Evolutionary conservation across 2,888 invertebrate genomes (phyloP).

Genomic region (Parelbella ahira): DNA sequence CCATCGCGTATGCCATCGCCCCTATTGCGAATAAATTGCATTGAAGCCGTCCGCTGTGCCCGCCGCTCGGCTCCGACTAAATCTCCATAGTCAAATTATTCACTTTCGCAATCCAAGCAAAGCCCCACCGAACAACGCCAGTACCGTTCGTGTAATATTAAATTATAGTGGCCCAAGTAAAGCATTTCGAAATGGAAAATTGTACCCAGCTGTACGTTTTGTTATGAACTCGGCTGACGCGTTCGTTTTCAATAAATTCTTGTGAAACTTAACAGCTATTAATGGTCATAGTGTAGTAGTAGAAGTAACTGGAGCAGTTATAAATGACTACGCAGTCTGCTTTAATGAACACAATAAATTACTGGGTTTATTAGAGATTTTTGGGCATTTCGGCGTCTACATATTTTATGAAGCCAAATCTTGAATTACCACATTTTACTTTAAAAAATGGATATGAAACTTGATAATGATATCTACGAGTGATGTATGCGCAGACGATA

Average conservation of each 20-base stretch:
- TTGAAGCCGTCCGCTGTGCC: conserved; percentile 44
- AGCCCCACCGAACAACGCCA: conserved; percentile 55
- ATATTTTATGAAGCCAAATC: too few relatives aligned
- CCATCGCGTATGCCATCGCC: conserved; percentile 19
- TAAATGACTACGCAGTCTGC: conserved; percentile 1
- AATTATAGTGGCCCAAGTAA: conserved; percentile 73
- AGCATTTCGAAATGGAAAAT: conserved; percentile 74
- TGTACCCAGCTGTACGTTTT: conserved; percentile 52
- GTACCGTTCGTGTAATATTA: conserved; percentile 70
- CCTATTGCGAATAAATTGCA: conserved; percentile 60
- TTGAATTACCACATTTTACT: too few relatives aligned
- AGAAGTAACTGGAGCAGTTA: conserved; percentile 18
- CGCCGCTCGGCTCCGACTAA: conserved; percentile 42
- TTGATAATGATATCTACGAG: too few relatives aligned
- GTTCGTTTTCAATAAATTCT: conserved; percentile 43
- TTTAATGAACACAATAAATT: not conserved
- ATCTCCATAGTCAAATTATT: conserved; percentile 76
- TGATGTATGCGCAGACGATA: conserved; percentile 25
- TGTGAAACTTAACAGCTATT: conserved; percentile 26
- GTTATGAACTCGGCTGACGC: conserved; percentile 43
- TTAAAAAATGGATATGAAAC: too few relatives aligned
- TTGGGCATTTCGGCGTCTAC: too few relatives aligned
- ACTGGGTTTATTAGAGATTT: too few relatives aligned
- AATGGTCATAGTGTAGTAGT: conserved; percentile 27
- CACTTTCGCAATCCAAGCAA: conserved; percentile 71